These are phyloP conservation scores for Erpetoichthys calabaricus DNA, from an alignment of 2,797 vertebrate species.

Conservation along the genomic window DNA sequence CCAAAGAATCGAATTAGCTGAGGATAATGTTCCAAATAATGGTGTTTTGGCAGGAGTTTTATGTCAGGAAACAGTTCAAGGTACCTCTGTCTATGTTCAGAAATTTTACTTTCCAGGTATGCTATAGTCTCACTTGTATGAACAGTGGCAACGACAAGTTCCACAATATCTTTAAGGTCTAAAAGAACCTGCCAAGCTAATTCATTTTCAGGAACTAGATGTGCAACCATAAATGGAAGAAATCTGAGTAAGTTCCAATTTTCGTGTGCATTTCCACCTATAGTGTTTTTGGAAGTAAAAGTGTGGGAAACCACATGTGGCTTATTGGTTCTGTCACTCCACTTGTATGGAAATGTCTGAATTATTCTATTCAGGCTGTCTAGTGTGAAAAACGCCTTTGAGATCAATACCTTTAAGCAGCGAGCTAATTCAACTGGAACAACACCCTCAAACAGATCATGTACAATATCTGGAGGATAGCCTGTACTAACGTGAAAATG, in stretches of 20 bases:
- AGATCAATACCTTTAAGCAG: no score
- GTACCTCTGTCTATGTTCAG: conserved; percentile 9
- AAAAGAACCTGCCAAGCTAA: conserved; percentile 11
- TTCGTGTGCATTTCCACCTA: conserved; percentile 13
- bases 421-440: no score
- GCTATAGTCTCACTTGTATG: conserved; percentile 8
- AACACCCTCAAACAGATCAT: no score
- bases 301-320: no score
- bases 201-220: conserved; percentile 14
- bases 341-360: conserved; percentile 5
- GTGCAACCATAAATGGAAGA: conserved; percentile 17
- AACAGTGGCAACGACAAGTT: conserved; percentile 9
- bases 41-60: conserved; percentile 8
- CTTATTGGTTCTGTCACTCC: conserved; percentile 6
- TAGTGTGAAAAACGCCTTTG: no score
- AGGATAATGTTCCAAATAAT: conserved; percentile 13
- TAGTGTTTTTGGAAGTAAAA: conserved; percentile 1
- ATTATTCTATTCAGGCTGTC: no score
- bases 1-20: conserved; percentile 9
- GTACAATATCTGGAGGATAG: no score
- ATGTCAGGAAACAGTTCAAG: conserved; percentile 8
- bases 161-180: conserved; percentile 12
- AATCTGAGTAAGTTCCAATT: conserved; percentile 13
- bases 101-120: conserved; percentile 11
- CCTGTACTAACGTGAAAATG: no score